These are phyloP conservation scores for Brenthis daphne DNA, from an alignment of 2,888 invertebrate genomes.

Conservation along the genomic window DNA sequence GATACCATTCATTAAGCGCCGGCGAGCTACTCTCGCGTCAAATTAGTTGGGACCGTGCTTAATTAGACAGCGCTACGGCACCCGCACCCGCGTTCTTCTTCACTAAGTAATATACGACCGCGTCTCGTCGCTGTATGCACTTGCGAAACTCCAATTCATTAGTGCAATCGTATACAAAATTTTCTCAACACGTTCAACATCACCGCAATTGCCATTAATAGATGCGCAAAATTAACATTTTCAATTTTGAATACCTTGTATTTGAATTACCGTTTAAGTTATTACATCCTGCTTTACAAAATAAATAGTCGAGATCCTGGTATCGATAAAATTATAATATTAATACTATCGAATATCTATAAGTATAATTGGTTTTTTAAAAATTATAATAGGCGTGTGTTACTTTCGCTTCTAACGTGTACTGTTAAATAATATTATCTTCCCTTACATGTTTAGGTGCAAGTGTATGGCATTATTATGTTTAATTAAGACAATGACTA, in stretches of 20 bases:
- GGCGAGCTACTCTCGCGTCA: slow-evolving; percentile 70
- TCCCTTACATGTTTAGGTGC: slow-evolving; percentile 45
- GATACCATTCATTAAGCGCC: slow-evolving; percentile 80
- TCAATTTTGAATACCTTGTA: slow-evolving; percentile 35
- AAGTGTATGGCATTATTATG: slow-evolving; percentile 49
- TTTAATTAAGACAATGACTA: slow-evolving; percentile 66
- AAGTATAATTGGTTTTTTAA: slow-evolving; percentile 23
- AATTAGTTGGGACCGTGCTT: slow-evolving; percentile 74
- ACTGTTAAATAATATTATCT: slow-evolving; percentile 34
- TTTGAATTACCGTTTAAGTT: slow-evolving; percentile 33
- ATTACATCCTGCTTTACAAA: slow-evolving; percentile 37
- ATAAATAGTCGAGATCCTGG: slow-evolving; percentile 23
- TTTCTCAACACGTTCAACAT: slow-evolving; percentile 29
- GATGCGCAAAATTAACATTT: slow-evolving; percentile 38
- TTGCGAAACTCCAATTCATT: slow-evolving; percentile 42
- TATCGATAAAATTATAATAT: slow-evolving; percentile 27
- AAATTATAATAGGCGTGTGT: slow-evolving; percentile 25
- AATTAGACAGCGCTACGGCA: slow-evolving; percentile 65
- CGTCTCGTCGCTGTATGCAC: slow-evolving; percentile 26
- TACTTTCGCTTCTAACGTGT: slow-evolving; percentile 30
- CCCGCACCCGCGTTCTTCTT: slow-evolving; percentile 44
- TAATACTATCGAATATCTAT: slow-evolving; percentile 26
- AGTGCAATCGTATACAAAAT: slow-evolving; percentile 39
- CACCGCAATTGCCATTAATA: slow-evolving; percentile 18
- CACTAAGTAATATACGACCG: slow-evolving; percentile 33